Evolutionary conservation across 2,888 invertebrate genomes (phyloP).

Genomic region (Cryptocephalus moraei): DNA sequence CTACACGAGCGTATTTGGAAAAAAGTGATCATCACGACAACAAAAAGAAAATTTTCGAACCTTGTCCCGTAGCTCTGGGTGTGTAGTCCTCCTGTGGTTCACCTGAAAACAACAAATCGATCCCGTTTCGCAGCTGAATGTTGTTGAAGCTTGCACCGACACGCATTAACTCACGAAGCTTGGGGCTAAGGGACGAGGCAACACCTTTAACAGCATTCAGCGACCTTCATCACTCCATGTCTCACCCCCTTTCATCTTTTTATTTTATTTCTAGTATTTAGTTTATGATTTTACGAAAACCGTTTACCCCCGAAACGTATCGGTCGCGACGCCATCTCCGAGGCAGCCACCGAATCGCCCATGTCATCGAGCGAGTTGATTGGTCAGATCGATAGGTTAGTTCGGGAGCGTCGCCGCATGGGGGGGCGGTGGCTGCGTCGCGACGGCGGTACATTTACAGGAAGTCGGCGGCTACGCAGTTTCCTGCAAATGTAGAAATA

Average conservation of each 20-base stretch:
- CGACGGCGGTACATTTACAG: no score
- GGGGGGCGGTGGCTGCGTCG: no score
- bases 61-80: slow-evolving; percentile 27
- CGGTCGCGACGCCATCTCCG: slow-evolving; percentile 7
- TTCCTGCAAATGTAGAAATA: no score
- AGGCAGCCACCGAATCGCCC: slow-evolving; percentile 6
- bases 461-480: no score
- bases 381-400: no score
- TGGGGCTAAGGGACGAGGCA: slow-evolving; percentile 34
- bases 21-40: slow-evolving; percentile 11
- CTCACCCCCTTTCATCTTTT: slow-evolving; percentile 1
- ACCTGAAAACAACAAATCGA: not conserved
- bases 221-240: slow-evolving; percentile 9
- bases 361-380: no score
- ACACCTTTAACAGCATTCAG: slow-evolving; percentile 37
- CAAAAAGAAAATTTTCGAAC: slow-evolving; percentile 7
- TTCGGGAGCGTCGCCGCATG: no score
- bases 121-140: slow-evolving; percentile 24
- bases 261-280: slow-evolving; percentile 6
- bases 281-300: slow-evolving; percentile 1
- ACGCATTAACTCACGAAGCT: slow-evolving; percentile 35
- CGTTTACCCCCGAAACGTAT: not conserved
- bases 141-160: slow-evolving; percentile 40
- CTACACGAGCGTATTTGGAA: no score
- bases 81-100: slow-evolving; percentile 21